Percentiles rank a stretch among this genome's conserved stretches.
Conservation (phyloP, 2,888 invertebrate species). For the Hartigia nigra region DNA sequence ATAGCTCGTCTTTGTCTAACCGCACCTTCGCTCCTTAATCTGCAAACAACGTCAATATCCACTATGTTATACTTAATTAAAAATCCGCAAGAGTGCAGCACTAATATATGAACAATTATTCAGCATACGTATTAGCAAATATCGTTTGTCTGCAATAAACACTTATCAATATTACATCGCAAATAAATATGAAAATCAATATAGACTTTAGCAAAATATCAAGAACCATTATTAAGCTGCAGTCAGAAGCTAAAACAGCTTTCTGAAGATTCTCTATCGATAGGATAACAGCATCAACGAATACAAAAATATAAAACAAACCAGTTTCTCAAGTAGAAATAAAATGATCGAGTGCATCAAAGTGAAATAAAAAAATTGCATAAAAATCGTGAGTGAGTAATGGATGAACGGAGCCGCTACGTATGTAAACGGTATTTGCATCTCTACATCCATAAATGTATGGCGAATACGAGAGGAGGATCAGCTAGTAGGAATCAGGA, state of each 20-base stretch:
- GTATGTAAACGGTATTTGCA: neutral
- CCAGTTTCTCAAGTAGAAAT: neutral
- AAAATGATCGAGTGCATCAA: neutral
- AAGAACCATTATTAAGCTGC: neutral
- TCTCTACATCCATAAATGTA: constrained; percentile 34
- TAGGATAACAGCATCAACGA: neutral
- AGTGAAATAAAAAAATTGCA: neutral
- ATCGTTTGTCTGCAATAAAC: neutral
- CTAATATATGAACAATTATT: too few relatives aligned
- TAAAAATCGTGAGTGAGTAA: neutral
- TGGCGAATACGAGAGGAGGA: constrained; percentile 15
- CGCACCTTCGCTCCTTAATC: constrained; percentile 23
- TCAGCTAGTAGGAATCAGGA: neutral
- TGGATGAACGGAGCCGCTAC: neutral
- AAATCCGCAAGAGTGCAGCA: too few relatives aligned
- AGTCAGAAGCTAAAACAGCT: neutral
- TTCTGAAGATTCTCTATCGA: neutral
- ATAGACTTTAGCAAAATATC: neutral
- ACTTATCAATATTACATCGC: neutral
- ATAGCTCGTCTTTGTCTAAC: neutral
- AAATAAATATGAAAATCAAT: neutral
- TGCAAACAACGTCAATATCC: too few relatives aligned
- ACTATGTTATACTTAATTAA: too few relatives aligned
- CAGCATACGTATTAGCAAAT: too few relatives aligned
- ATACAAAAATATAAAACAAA: neutral